phyloP scores from a whole-genome alignment of 1,140 invertebrate genomes.

The Pseudomyrmex dendroicus region DNA sequence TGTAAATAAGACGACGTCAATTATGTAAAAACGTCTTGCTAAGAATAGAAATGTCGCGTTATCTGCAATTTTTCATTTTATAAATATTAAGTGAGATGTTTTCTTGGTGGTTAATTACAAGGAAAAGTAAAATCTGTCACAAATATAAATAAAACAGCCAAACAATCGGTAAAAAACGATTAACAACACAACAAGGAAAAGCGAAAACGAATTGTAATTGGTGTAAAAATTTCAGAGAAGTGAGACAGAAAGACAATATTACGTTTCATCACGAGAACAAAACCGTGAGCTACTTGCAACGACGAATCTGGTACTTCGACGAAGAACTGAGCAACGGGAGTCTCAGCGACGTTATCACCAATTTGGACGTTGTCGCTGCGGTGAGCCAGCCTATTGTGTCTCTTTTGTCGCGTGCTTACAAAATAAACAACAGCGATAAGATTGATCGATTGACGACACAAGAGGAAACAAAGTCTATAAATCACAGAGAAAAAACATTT shows the following conservation, averaged over 20 bases:
- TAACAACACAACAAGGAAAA: not conserved
- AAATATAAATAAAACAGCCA: too few species aligned
- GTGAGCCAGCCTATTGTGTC: constrained; percentile 86
- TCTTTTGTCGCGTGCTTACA: constrained; percentile 18
- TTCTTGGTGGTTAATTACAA: too few species aligned
- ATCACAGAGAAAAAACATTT: not conserved
- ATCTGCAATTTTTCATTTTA: too few species aligned
- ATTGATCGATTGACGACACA: not conserved
- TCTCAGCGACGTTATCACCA: constrained; percentile 90
- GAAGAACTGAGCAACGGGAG: constrained; percentile 89
- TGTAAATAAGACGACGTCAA: not conserved
- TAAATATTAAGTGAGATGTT: too few species aligned
- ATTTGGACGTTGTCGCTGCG: constrained; percentile 93
- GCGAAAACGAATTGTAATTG: not conserved
- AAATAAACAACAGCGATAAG: constrained; percentile 9
- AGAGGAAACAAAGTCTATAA: not conserved
- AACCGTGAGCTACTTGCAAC: constrained; percentile 92
- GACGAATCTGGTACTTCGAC: constrained; percentile 91
- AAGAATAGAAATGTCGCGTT: too few species aligned
- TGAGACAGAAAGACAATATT: constrained; percentile 89
- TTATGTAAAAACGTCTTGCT: too few species aligned
- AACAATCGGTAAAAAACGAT: too few species aligned
- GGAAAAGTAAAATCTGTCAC: too few species aligned
- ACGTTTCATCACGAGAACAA: constrained; percentile 89
- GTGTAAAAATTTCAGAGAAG: constrained; percentile 86